A percentile compares a stretch with the other conserved stretches of the same genome.
phyloP scores from a whole-genome alignment of 2,113 vertebrate genomes.

The Mustela lutreola region DNA sequence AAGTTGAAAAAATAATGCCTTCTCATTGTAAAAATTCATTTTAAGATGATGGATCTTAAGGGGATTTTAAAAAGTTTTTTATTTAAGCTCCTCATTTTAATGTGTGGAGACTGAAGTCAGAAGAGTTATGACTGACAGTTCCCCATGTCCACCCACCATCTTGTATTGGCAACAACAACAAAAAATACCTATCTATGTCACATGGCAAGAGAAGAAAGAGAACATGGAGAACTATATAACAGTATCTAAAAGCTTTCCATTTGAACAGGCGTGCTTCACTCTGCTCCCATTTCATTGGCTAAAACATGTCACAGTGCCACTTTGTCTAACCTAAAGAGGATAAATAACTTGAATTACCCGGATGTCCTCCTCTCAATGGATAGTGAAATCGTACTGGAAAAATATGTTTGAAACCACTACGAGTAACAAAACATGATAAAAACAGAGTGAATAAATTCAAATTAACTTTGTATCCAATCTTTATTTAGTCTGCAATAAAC shows the following conservation, averaged over 20 bases:
- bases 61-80: not conserved
- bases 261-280: not conserved
- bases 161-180: not conserved
- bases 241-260: not conserved
- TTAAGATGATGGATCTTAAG: not conserved
- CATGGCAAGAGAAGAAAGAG: not conserved
- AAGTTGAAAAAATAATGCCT: not conserved
- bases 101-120: not conserved
- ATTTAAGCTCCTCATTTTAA: not conserved
- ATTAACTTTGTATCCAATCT: not conserved
- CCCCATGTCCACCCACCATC: fast-evolving
- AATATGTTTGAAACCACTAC: not conserved
- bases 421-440: not conserved
- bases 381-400: not conserved
- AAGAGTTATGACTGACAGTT: not conserved
- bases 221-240: not conserved
- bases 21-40: not conserved
- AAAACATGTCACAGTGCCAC: not conserved
- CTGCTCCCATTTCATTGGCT: not conserved
- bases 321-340: not conserved
- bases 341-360: not conserved
- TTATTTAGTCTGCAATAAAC: not conserved
- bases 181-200: not conserved
- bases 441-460: not conserved
- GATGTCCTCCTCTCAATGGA: not conserved